Evolutionary conservation across 2,113 vertebrate species (phyloP), one percentile per base, ranked within the genome.

Genomic region (Cryptotis parvus): DNA sequence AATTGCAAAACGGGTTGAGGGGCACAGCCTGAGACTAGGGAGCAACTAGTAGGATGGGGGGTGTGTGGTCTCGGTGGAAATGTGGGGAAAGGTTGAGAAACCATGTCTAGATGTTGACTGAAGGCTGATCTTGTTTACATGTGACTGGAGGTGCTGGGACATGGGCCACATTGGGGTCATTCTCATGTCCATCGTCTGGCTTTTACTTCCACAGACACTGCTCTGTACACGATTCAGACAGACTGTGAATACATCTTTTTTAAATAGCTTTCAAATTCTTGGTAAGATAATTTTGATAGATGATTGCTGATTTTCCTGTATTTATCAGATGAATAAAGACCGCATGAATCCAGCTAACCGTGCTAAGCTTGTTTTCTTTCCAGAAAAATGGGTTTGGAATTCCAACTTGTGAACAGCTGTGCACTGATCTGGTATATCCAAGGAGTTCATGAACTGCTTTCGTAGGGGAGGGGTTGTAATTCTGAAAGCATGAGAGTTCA

Each of bases 281-380:
- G 91, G 90, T 96, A 97, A 97, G 68, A 97, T 96, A 4, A 86
- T 98, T 98, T 98, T 98, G 97, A 98, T 97, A 98, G 96, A 96
- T 96, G 95, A 96, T 76, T 97, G 93, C 93, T 96, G 94, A 96
- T 92, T 97, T 97, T 96, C 96, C 79, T 97, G 96, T 98, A 94
- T 95, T 97, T 97, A 94, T 97, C 93, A 97, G 91, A 94, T 96
- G 94, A 97, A 97, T 98, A 97, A 98, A 98, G 94, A 91, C 85
- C 39, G 96, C 97, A 97, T 97, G 97, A 78, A 95, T 92, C 89
- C 82, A 91, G 45, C 22, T 29, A 58, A 58, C 5, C 37, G 93
- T 95, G 87, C 81, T 90, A 10, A 49, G 41, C 87, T 87, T 80
- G 79, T 33, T 95, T 90, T 58, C 18, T 58, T 24, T 6, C 24